Percentiles rank a stretch among this genome's conserved stretches.
Conservation (phyloP, 2,888 invertebrate genomes). For the Pedicia rivosa region DNA sequence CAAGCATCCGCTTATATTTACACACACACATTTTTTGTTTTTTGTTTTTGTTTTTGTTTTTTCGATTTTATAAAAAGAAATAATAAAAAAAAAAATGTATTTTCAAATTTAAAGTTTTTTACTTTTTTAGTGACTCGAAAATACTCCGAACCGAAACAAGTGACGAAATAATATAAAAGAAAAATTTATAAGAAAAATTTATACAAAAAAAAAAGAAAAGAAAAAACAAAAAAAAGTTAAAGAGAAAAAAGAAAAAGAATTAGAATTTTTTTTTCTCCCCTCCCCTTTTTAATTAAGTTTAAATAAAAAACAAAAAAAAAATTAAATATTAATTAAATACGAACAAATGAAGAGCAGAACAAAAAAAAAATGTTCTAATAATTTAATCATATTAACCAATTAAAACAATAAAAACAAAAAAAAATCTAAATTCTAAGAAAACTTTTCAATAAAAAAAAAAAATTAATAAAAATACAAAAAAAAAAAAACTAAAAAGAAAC, state of each 20-base stretch:
- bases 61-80: no score
- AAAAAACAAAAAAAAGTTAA: constrained; percentile 6
- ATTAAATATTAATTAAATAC: no score
- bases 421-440: no score
- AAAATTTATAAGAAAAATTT: constrained; percentile 4
- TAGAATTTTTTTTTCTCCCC: constrained; percentile 1
- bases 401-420: no score
- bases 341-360: no score
- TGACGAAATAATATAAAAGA: constrained; percentile 6
- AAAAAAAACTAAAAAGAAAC: no score
- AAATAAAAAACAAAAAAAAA: background rate
- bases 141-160: constrained; percentile 12
- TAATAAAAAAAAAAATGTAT: background rate
- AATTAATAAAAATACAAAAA: no score
- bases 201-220: constrained; percentile 6
- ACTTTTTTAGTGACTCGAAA: constrained; percentile 11
- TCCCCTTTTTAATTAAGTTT: background rate
- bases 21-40: background rate
- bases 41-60: background rate
- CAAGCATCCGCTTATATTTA: no score
- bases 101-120: constrained; percentile 1
- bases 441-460: no score
- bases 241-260: background rate
- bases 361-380: no score
- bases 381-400: no score